Base-by-base conservation (phyloP, 2,888 invertebrate genomes). In the Antheraea yamamai region DNA sequence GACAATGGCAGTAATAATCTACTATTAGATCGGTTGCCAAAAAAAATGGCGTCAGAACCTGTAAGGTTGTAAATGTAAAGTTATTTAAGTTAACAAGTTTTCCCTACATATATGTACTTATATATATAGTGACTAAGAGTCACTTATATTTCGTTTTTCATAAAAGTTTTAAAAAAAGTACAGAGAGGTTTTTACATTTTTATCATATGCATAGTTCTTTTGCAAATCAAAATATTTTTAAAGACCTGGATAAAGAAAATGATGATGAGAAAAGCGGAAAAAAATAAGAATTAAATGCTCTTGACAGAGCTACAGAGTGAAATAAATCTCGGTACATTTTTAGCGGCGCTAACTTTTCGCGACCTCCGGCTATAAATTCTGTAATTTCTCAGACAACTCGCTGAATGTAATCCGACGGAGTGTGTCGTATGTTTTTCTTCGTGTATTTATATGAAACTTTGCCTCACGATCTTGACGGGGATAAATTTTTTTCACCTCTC, bases 401-500 rank as follows among this genome's bases (percentile, higher is more conserved):
- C 55, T 55, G 55, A 72, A 55, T 51, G 73, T 73, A 30, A 73
- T 58, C 58, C 73, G 81, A 78, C 78, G 64, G 64, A 79, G 78
- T 80, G 79, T 77, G 76, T 76, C 73, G 74, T 23, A 74, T 77
- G 76, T 76, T 72, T 39, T 68, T 68, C 68, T 68, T 16, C 26
- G 64, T 26, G 64, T 76, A 76, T 82, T 80, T 75, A 64, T 78
- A 78, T 73, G 75, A 82, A 81, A 81, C 74, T 81, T 77, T 74
- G 79, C 73, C 75, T 75, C 77, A 77, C 79, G 76, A 74, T 55
- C 75, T 77, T 75, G 76, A 39, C 74, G 39, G 82, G 47, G 73
- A 79, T 82, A 79, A 79, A 82, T 79, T 64, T 78, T 74, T 79
- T 82, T 79, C 76, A 35, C 6, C 35, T 68, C 18, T 64, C 23